Evolutionary conservation across 2,113 vertebrate genomes (phyloP), one percentile per base, ranked within the genome.

Genomic region (Amphiprion ocellaris): DNA sequence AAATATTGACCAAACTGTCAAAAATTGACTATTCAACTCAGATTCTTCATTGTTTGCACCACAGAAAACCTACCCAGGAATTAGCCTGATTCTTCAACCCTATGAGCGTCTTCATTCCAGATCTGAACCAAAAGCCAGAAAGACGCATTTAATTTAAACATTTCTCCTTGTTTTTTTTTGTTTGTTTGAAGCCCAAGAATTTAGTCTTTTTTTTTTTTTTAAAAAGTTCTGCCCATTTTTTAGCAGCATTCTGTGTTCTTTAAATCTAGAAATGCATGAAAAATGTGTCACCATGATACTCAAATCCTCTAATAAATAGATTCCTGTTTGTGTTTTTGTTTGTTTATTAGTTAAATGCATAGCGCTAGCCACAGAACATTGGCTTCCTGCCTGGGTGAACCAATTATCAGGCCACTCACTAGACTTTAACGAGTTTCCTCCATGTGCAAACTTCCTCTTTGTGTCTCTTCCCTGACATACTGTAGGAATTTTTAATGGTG

Each of bases 381-480:
- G 39, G 74, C 74, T 84, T 77, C 81, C 79, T 78, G 55, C 44
- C 65, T 47, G 37, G 54, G 62, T 5, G 19, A 84, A 47, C 63
- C 59, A 56, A 79, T 76, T 70, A 71, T 19, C 19, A 50, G 78
- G 64, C 72, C 79, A 52, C 59, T 79, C 14, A 23, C 10, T 67
- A 80, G 82, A 79, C 85, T 87, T 86, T 87, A 82, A 90, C 81
- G 74, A 86, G 68, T 74, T 79, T 65, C 64, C 52, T 66, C 49
- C 69, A 3, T 68, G 74, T 74, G 71, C 81, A 67, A 60, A 71
- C 65, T 49, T 82, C 19, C 60, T 54, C 47, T 81, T 74, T 69
- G 81, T 79, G 71, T 74, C 54, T 53, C 72, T 68, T 68, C 41
- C 4, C 52, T 78, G 83, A 74, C 88, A n/a, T 7, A 37, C 72